Evolutionary conservation across 2,113 vertebrate species (phyloP).

Genomic region (Spea bombifrons): DNA sequence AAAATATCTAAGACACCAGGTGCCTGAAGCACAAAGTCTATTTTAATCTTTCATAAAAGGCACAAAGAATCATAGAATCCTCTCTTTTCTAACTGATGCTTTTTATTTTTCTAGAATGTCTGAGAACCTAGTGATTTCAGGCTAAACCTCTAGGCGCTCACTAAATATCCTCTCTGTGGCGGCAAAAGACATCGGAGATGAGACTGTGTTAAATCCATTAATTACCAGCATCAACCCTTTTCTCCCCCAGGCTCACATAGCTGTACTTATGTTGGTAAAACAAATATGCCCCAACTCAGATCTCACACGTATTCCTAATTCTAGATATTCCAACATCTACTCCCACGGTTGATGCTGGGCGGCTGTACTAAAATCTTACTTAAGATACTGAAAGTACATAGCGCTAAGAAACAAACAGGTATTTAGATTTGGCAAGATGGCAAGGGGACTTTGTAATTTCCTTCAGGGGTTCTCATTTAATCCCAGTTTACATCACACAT

Average conservation of each 20-base stretch:
- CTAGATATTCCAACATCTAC: too few species aligned
- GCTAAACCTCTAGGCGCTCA: background rate
- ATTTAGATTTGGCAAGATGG: background rate
- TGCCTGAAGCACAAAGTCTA: constrained; percentile 11
- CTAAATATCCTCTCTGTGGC: background rate
- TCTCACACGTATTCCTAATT: too few species aligned
- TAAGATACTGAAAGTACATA: background rate
- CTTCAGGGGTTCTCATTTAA: background rate
- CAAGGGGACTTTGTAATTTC: background rate
- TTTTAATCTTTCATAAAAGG: constrained; percentile 22
- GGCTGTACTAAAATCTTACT: background rate
- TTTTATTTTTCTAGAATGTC: background rate
- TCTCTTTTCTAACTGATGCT: background rate
- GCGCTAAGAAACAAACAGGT: too few species aligned
- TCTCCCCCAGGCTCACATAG: background rate
- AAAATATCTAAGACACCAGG: background rate
- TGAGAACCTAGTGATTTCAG: background rate
- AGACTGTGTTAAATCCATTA: background rate
- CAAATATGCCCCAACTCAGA: background rate
- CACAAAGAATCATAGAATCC: constrained; percentile 18
- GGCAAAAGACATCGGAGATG: background rate
- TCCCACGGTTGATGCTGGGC: background rate
- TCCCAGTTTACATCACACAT: background rate
- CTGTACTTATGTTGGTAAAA: background rate
- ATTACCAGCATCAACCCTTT: background rate